Evolutionary conservation across 92 coral and sea anemone genomes (phyloP), one percentile per base, ranked within the genome.

Genomic region (Umimayanthus kanabou): DNA sequence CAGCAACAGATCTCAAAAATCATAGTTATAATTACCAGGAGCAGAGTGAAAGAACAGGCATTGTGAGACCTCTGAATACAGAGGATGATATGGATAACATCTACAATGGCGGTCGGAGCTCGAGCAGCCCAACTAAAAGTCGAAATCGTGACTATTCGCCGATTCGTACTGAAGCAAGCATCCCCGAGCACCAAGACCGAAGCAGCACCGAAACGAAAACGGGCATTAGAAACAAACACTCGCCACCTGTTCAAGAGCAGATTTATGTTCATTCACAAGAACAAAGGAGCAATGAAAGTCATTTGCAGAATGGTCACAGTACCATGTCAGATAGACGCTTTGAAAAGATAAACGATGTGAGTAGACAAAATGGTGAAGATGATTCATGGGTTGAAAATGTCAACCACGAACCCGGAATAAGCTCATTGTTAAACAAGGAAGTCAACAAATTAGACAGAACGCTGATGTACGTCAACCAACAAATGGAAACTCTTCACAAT

Each of bases 121-220:
- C 86, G 8, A 20, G 50, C 40, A 80, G 87, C 33, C 85, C 79
- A 26, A 74, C 78, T 76, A 75, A 84, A 65, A 87, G 85, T 4
- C 93, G 87, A 29, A 89, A 78, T 22, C 84, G 98, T 29, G 98
- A 95, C 79, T 95, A 95, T 73, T 95, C 98, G 20, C 98, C 98
- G 2, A 95, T 95, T 69, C 93, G 98, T 0, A 76, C 45, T 64
- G 91, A 81, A 30, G 39, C 89, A 29, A 84, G 80, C 72, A 29
- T 61, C 53, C 71, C 55, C n/a, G 53, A 84, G 64, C 57, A 37
- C 25, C 84, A 73, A 65, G 93, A 91, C 76, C 77, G 73, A 55
- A 91, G 88, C 50, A 83, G 72, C 37, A 82, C 87, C 14, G 90
- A 91, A 74, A 53, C 85, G 2, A 88, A 45, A 67, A 37, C n/a